Conservation (phyloP, 2,113 vertebrate genomes). For the Bagarius yarrelli region DNA sequence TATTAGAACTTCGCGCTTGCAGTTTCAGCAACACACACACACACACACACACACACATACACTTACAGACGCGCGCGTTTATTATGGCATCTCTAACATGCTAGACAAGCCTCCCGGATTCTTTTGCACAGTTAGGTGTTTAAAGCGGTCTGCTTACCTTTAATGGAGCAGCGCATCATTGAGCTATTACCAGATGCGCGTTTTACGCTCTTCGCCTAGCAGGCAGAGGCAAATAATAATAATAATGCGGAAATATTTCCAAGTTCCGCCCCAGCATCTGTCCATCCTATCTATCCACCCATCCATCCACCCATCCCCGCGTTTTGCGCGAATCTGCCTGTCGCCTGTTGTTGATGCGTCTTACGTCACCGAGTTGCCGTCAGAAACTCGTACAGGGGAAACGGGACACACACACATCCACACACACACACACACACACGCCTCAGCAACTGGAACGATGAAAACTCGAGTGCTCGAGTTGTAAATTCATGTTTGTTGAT, state of each 20-base stretch:
- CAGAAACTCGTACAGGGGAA: slow-evolving; percentile 58
- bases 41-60: background rate
- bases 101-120: background rate
- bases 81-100: background rate
- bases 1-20: slow-evolving; percentile 13
- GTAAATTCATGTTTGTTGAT: background rate
- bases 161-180: slow-evolving; percentile 46
- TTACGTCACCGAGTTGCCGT: slow-evolving; percentile 71
- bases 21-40: background rate
- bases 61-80: background rate
- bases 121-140: background rate
- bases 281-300: slow-evolving; percentile 55
- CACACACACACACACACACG: slow-evolving; percentile 2
- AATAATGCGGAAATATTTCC: slow-evolving; percentile 61
- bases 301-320: slow-evolving; percentile 60
- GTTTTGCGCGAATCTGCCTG: slow-evolving; percentile 54
- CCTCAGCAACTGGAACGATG: background rate
- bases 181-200: slow-evolving; percentile 56
- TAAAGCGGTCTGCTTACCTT: slow-evolving; percentile 48
- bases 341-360: slow-evolving; percentile 65
- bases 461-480: too few species aligned
- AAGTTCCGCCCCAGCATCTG: slow-evolving; percentile 73
- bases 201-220: slow-evolving; percentile 54
- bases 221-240: slow-evolving; percentile 56
- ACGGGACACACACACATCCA: slow-evolving; percentile 47